Base-by-base conservation (phyloP, 1,140 invertebrate species). In the Oedothorax gibbosus region DNA sequence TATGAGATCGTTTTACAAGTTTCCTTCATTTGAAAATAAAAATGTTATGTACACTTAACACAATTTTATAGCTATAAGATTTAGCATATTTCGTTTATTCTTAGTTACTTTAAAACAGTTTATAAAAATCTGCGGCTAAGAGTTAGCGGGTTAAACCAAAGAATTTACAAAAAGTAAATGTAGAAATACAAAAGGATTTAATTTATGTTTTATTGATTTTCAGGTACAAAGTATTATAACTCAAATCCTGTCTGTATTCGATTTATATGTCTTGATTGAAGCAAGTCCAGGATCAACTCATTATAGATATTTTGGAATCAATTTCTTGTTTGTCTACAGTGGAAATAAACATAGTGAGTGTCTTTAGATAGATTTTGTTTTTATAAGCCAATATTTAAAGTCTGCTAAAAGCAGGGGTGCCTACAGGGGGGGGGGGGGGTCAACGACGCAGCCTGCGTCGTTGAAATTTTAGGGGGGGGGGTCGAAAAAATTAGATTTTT, bases 241-340 rank as follows among this genome's bases (percentile, higher is more conserved):
- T 6, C 93, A 97, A 83, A 92, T 92, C 12, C 94, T 95, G 60
- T 92, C 94, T 7, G 91, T 94, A 51, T 97, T 98, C 90, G 96
- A 97, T 88, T 91, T 97, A 15, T 98, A 97, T 89, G 96, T 95
- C 87, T 91, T 97, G 80, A 92, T 93, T 0, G 95, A 96, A 93
- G 96, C 96, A 15, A 92, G 93, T 0, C 96, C 96, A 75, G 96
- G 96, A 15, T 95, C 95, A 10, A 94, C 93, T 6, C 96, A 97
- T 90, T 96, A 95, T 89, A 96, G 96, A 53, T 97, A 96, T 89
- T 97, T 97, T 89, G 92, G 97, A 69, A 95, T 98, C 88, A 97
- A 96, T 12, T 98, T 96, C 89, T 94, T 98, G 88, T 98, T 98
- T 92, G 96, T 98, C 56, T 98, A 97, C 89, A 95, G 97, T 87